A percentile compares a stretch with the other conserved stretches of the same genome.
Evolutionary conservation across 2,797 vertebrate species (phyloP).

Genomic region (Botia almorhae): DNA sequence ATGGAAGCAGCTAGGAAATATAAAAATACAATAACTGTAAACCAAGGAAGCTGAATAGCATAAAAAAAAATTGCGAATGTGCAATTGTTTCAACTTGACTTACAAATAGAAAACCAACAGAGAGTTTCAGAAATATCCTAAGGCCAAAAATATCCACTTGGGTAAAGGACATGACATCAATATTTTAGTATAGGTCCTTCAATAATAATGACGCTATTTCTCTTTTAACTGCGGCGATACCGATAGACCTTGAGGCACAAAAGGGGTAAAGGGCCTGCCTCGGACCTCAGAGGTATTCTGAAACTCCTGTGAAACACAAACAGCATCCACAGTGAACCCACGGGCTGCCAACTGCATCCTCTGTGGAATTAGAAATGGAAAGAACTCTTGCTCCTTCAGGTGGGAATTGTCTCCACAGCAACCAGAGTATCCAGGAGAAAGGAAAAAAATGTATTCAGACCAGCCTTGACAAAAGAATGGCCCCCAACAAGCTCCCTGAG

Average conservation of each 20-base stretch:
- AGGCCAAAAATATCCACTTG: slow-evolving; percentile 11
- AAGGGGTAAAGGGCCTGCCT: slow-evolving; percentile 33
- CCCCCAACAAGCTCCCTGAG: slow-evolving; percentile 40
- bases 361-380: slow-evolving; percentile 45
- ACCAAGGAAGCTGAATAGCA: not conserved
- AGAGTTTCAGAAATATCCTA: not conserved
- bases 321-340: slow-evolving; percentile 43
- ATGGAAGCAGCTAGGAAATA: not conserved
- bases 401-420: slow-evolving; percentile 54
- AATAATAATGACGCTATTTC: slow-evolving; percentile 38
- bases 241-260: slow-evolving; percentile 16
- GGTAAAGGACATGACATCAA: slow-evolving; percentile 38
- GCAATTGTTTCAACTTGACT: not conserved
- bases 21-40: not conserved
- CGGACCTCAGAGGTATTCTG: slow-evolving; percentile 33
- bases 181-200: slow-evolving; percentile 38
- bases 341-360: slow-evolving; percentile 37
- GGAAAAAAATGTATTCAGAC: slow-evolving; percentile 30
- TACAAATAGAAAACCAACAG: not conserved
- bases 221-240: slow-evolving; percentile 35
- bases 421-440: slow-evolving; percentile 43
- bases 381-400: slow-evolving; percentile 45
- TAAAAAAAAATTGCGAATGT: not conserved
- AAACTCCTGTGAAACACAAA: slow-evolving; percentile 45
- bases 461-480: slow-evolving; percentile 25